phyloP scores from a whole-genome alignment of 2,888 invertebrate genomes.

The Lasioglossum pauxillum region DNA sequence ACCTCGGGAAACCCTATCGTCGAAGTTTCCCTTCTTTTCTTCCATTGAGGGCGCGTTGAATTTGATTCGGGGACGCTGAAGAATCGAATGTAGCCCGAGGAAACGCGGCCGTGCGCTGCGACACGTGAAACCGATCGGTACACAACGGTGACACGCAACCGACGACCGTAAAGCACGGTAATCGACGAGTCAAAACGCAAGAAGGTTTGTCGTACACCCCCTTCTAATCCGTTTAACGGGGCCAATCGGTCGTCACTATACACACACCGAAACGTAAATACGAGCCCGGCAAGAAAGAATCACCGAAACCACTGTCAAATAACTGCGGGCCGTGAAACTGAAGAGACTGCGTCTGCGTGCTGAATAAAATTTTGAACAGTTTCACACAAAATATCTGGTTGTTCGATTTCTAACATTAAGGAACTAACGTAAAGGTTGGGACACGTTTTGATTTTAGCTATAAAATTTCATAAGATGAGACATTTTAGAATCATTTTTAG shows the following conservation, averaged over 20 bases:
- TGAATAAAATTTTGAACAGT: background rate
- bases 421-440: no score
- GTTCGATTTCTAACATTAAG: background rate
- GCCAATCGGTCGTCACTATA: conserved; percentile 20
- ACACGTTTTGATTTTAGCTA: no score
- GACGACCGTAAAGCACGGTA: background rate
- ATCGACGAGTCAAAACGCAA: conserved; percentile 63
- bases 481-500: no score
- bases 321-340: conserved; percentile 51
- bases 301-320: conserved; percentile 56
- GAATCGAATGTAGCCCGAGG: conserved; percentile 35
- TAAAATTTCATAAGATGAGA: no score
- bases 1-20: background rate
- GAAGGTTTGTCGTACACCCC: conserved; percentile 28
- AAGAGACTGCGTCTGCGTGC: background rate
- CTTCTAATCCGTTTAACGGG: conserved; percentile 64
- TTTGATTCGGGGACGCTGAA: background rate
- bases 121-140: conserved; percentile 31
- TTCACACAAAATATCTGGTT: background rate
- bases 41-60: background rate
- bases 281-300: conserved; percentile 33
- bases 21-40: background rate
- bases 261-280: conserved; percentile 58
- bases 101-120: conserved; percentile 24
- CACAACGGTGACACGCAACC: conserved; percentile 22